Conservation (phyloP, 23 tunicate species). For the Phallusia fumigata region DNA sequence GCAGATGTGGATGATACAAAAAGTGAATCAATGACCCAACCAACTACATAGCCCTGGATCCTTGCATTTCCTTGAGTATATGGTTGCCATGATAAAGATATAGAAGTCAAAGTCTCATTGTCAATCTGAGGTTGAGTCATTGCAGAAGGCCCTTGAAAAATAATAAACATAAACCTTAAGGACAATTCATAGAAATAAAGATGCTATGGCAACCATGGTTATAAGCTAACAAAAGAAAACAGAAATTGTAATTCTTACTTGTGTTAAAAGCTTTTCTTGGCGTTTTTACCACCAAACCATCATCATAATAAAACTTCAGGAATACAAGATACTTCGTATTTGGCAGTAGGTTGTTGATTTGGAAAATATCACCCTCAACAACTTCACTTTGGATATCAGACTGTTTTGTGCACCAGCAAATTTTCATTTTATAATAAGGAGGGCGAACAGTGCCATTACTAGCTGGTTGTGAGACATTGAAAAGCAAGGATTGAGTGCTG, state of each 20-base stretch:
- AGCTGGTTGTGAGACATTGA: not conserved
- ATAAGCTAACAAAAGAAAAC: too few species aligned
- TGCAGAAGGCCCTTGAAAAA: too few species aligned
- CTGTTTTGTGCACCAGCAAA: not conserved
- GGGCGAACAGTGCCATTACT: not conserved
- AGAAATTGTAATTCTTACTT: too few species aligned
- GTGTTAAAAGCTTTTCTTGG: not conserved
- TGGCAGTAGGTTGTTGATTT: not conserved
- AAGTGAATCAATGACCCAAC: not conserved
- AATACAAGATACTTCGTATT: not conserved
- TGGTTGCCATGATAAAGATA: not conserved
- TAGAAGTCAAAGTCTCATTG: not conserved
- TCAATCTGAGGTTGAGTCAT: too few species aligned
- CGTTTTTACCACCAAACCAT: not conserved
- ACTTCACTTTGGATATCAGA: not conserved
- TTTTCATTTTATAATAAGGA: not conserved
- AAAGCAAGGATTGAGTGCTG: not conserved
- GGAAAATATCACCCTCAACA: not conserved
- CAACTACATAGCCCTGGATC: too few species aligned
- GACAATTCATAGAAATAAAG: too few species aligned
- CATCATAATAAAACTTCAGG: not conserved
- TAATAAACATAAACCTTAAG: too few species aligned
- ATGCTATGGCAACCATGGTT: too few species aligned
- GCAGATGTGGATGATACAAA: not conserved
- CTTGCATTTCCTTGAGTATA: not conserved